Percentiles rank a stretch among this genome's conserved stretches.
Evolutionary conservation across 2,888 invertebrate species (phyloP).

Genomic region (Marronus borbonicus): DNA sequence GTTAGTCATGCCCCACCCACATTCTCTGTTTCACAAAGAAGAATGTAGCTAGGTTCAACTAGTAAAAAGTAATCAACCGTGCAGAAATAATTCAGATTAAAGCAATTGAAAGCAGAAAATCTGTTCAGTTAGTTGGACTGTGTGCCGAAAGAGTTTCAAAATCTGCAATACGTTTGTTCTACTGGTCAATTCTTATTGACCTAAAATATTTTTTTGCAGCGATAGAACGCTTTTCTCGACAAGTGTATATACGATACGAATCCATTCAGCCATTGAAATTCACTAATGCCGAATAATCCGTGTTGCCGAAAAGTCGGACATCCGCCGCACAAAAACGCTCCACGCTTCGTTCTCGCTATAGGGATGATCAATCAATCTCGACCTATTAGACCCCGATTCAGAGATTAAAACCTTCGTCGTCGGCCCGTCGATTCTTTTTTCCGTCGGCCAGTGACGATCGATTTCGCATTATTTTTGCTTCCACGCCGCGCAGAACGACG

Average conservation of each 20-base stretch:
- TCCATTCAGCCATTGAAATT: not conserved
- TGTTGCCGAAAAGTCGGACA: conserved; percentile 24
- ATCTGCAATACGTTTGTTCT: too few species aligned
- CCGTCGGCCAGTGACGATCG: not conserved
- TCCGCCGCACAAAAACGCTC: not conserved
- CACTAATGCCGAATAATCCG: not conserved
- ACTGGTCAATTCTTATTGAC: too few species aligned
- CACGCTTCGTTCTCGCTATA: not conserved
- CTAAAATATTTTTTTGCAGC: not conserved
- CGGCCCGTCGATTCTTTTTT: not conserved
- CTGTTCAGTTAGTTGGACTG: too few species aligned
- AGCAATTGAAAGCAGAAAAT: too few species aligned
- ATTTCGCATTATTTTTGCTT: conserved; percentile 1
- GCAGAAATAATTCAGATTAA: too few species aligned
- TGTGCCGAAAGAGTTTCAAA: too few species aligned
- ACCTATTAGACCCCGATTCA: conserved; percentile 21
- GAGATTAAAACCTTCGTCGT: conserved; percentile 12
- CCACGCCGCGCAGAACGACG: not conserved
- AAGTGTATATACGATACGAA: not conserved
- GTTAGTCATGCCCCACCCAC: too few species aligned
- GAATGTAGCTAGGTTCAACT: too few species aligned
- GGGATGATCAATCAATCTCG: conserved; percentile 20
- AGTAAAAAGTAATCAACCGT: too few species aligned
- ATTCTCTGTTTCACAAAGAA: too few species aligned
- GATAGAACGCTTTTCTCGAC: not conserved